phyloP scores from a whole-genome alignment of 2,888 invertebrate species.

The Ormyrus thymus region DNA sequence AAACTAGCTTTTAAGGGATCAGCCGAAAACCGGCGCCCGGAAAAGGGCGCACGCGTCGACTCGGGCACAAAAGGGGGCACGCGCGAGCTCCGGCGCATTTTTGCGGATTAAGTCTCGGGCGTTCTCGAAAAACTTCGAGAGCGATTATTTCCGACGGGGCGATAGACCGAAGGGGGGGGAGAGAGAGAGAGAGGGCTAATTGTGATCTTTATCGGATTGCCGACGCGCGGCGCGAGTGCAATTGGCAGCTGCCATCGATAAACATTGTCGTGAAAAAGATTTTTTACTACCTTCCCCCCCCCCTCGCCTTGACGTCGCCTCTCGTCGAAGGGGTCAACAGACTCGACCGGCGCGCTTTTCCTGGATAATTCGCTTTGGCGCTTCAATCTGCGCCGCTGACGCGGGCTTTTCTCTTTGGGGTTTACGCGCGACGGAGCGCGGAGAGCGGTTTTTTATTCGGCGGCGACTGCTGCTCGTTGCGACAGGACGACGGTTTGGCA shows the following conservation, averaged over 20 bases:
- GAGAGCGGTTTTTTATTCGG: not conserved
- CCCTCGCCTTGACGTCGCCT: conserved; percentile 10
- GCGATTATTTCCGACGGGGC: conserved; percentile 47
- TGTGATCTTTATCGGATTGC: conserved; percentile 45
- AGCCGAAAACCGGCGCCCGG: conserved; percentile 26
- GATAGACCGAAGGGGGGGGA: not conserved
- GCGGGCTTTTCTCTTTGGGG: not conserved
- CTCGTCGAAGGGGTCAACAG: conserved; percentile 9
- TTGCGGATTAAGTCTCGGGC: conserved; percentile 64
- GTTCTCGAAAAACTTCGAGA: conserved; percentile 24
- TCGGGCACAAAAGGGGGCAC: conserved; percentile 21
- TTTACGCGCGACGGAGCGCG: not conserved
- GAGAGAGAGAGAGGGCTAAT: conserved; percentile 30
- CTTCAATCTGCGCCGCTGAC: not conserved
- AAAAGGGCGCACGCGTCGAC: conserved; percentile 39
- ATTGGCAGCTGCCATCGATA: conserved; percentile 32
- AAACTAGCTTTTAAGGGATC: conserved; percentile 69
- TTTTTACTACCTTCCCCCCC: not conserved
- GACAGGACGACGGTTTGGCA: not conserved
- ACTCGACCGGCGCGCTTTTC: not conserved
- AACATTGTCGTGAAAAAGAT: not conserved
- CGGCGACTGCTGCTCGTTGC: not conserved
- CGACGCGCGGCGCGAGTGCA: not conserved
- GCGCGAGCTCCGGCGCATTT: conserved; percentile 58
- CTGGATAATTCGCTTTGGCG: conserved; percentile 29